These are phyloP conservation scores for Euproctis similis DNA, from an alignment of 2,888 invertebrate species.

Conservation along the genomic window DNA sequence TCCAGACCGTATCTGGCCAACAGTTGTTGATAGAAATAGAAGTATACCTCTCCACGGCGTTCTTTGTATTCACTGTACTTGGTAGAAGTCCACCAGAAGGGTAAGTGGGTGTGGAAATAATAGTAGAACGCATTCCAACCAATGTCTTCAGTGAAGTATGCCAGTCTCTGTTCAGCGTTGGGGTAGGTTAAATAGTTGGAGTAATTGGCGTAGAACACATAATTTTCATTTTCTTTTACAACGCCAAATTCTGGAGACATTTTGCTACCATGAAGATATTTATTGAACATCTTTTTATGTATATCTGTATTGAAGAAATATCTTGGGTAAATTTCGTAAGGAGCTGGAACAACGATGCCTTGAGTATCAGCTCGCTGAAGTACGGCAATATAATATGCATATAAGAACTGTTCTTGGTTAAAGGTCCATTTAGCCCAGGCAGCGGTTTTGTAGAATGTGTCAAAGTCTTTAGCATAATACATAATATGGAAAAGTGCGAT, in stretches of 20 bases:
- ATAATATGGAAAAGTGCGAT: slow-evolving; percentile 73
- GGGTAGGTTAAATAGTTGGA: slow-evolving; percentile 68
- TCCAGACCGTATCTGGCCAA: slow-evolving; percentile 82
- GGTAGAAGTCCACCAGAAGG: slow-evolving; percentile 78
- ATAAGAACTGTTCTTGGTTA: slow-evolving; percentile 79
- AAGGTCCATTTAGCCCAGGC: slow-evolving; percentile 73
- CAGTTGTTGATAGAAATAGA: slow-evolving; percentile 80
- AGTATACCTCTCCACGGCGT: slow-evolving; percentile 79
- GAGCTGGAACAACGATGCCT: slow-evolving; percentile 77
- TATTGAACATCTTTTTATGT: slow-evolving; percentile 56
- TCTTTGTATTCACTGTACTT: slow-evolving; percentile 64
- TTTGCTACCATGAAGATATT: slow-evolving; percentile 44
- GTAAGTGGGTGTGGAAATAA: slow-evolving; percentile 77
- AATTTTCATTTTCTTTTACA: slow-evolving; percentile 49
- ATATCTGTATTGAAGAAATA: slow-evolving; percentile 78
- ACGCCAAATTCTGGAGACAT: slow-evolving; percentile 50
- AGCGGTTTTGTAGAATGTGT: slow-evolving; percentile 76
- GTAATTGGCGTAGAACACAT: slow-evolving; percentile 75
- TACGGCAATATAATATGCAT: slow-evolving; percentile 76
- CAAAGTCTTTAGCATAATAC: slow-evolving; percentile 77
- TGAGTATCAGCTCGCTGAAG: slow-evolving; percentile 75
- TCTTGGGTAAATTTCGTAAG: slow-evolving; percentile 80
- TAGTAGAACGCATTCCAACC: slow-evolving; percentile 81
- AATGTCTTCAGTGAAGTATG: slow-evolving; percentile 83
- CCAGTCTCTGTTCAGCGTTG: slow-evolving; percentile 75